phyloP scores from a whole-genome alignment of 2,113 vertebrate species.

The Onychorhynchus coronatus region DNA sequence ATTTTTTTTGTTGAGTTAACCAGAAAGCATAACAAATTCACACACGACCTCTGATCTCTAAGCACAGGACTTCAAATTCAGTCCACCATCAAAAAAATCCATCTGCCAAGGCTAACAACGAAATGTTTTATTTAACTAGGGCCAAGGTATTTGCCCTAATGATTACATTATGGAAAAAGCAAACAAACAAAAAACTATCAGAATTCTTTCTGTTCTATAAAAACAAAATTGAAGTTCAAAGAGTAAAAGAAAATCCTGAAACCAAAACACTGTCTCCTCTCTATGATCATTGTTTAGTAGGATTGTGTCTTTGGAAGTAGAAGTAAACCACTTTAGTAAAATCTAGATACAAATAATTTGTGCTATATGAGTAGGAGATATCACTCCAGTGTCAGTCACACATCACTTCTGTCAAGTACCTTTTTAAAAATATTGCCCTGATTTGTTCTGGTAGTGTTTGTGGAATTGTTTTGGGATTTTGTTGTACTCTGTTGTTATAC shows the following conservation, averaged over 20 bases:
- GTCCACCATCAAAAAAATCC: background rate
- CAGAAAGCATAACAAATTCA: slow-evolving; percentile 64
- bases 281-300: background rate
- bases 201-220: slow-evolving; percentile 12
- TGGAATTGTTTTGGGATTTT: background rate
- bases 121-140: slow-evolving; percentile 42
- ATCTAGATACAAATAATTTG: background rate
- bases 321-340: background rate
- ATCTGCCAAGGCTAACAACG: slow-evolving; percentile 59
- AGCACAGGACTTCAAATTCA: slow-evolving; percentile 18
- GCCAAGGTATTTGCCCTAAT: slow-evolving; percentile 18
- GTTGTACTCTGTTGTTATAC: background rate
- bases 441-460: background rate
- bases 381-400: background rate
- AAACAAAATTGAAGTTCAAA: background rate
- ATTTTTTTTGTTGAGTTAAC: slow-evolving; percentile 61
- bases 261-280: background rate
- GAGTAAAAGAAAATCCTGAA: background rate
- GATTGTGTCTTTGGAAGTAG: background rate
- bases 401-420: background rate
- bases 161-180: background rate
- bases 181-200: background rate
- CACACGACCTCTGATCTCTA: slow-evolving; percentile 27
- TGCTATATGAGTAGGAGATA: background rate
- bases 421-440: background rate